phyloP scores from a whole-genome alignment of 2,797 vertebrate species.

The Protosalanx chinensis region DNA sequence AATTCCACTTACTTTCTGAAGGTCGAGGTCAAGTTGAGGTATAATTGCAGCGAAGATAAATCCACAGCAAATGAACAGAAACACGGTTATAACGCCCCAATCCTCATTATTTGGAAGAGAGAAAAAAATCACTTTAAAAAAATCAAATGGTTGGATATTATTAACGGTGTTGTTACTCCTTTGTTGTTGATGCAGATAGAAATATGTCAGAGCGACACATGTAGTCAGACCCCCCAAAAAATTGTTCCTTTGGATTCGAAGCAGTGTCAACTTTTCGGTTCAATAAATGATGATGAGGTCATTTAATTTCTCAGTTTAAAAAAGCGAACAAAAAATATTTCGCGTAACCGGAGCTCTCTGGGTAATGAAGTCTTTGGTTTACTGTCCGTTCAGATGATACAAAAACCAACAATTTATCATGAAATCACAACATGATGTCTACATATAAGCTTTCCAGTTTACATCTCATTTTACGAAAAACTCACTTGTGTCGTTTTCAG shows the following conservation, averaged over 20 bases:
- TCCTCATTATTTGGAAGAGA: slow-evolving; percentile 60
- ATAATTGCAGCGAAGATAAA: slow-evolving; percentile 73
- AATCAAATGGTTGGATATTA: slow-evolving; percentile 26
- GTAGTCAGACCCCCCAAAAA: slow-evolving; percentile 46
- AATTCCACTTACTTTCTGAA: slow-evolving; percentile 74
- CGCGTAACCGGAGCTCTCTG: slow-evolving; percentile 42
- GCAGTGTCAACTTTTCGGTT: slow-evolving; percentile 59
- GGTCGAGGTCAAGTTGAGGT: slow-evolving; percentile 73
- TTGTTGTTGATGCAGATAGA: slow-evolving; percentile 37
- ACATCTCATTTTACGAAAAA: slow-evolving; percentile 45
- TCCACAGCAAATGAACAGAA: slow-evolving; percentile 67
- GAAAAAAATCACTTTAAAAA: slow-evolving; percentile 23
- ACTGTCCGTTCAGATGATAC: slow-evolving; percentile 42
- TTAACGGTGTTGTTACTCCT: slow-evolving; percentile 43
- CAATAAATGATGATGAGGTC: slow-evolving; percentile 71
- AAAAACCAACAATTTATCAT: slow-evolving; percentile 44
- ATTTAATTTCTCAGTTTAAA: slow-evolving; percentile 60
- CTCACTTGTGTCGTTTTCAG: slow-evolving; percentile 5
- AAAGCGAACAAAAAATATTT: slow-evolving; percentile 39
- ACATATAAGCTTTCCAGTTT: slow-evolving; percentile 54
- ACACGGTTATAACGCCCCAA: slow-evolving; percentile 56
- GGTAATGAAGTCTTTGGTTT: slow-evolving; percentile 74
- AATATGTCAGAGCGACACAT: slow-evolving; percentile 35
- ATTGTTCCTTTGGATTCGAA: slow-evolving; percentile 68
- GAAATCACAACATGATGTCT: slow-evolving; percentile 60